These are phyloP conservation scores for Liparis tanakae DNA, from an alignment of 2,797 vertebrate species.

Conservation along the genomic window DNA sequence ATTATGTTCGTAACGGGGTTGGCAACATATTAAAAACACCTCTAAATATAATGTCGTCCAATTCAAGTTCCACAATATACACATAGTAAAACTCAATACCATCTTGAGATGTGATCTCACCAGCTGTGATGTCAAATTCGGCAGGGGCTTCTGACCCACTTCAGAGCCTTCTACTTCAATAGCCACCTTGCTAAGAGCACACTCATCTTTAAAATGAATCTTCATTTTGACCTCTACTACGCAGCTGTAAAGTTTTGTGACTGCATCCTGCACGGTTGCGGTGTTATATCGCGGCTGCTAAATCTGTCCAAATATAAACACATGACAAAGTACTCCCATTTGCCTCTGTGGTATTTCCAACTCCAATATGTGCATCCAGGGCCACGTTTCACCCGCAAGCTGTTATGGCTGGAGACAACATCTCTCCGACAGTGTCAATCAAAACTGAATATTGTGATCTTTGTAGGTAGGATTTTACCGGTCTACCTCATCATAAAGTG, in stretches of 20 bases:
- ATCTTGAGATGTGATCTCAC: not conserved
- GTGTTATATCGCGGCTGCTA: not conserved
- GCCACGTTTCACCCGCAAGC: not conserved
- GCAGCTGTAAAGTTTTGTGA: not conserved
- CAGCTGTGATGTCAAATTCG: not conserved
- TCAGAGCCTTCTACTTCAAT: not conserved
- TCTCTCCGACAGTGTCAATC: not conserved
- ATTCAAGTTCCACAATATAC: not conserved
- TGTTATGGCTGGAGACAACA: not conserved
- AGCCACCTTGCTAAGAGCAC: not conserved
- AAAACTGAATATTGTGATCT: not conserved
- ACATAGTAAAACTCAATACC: not conserved
- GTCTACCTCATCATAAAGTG: not conserved
- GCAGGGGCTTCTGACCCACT: not conserved
- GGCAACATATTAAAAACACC: not conserved
- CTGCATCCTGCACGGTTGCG: not conserved
- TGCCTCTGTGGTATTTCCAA: no score
- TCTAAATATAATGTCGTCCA: not conserved
- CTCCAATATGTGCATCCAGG: not conserved
- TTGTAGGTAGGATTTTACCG: not conserved
- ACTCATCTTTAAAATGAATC: not conserved
- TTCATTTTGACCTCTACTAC: not conserved
- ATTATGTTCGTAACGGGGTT: not conserved
- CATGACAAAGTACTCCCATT: not conserved
- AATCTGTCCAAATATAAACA: constrained; percentile 1